Evolutionary conservation across 2,888 invertebrate genomes (phyloP), one percentile per base, ranked within the genome.

Genomic region (Saturnia pavonia): DNA sequence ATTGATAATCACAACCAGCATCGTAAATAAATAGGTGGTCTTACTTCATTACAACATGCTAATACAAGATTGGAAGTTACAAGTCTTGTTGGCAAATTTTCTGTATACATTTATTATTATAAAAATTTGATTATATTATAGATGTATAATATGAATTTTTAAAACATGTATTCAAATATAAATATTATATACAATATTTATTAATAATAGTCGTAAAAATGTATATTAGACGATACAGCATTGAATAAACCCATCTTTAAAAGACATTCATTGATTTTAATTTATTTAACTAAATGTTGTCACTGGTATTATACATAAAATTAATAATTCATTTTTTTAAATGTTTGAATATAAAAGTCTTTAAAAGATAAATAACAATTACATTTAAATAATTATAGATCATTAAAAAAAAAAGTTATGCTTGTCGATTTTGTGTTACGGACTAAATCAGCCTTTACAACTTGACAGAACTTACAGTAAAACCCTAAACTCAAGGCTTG

Each of bases 1-100:
- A 69, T 71, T 83, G 84, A 83, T 85, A 85, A 87, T 92, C 91
- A 92, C 92, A 92, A 92, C 92, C 92, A 83, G 87, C 82, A 77
- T 85, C 78, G 82, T 78, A 76, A 78, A 73, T 79, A 76, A 78
- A 73, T 79, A 86, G 78, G 82, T 86, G 83, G 82, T 79, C 79
- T n/a, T 80, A 82, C 73, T 78, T 78, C 75, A 71, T 77, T 77
- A 73, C 72, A 74, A 73, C 70, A 71, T 74, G 43, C 75, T 74
- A 75, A 76, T 72, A 68, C 71, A 76, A 80, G 71, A 76, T 75
- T 75, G 74, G 75, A 71, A 73, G 77, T 81, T 76, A 74, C 76
- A 74, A 74, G 73, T 76, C 75, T 79, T 68, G 74, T 79, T 86
- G 86, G 86, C 86, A 86, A 86, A 87, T 78, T 70, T 34, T 40